Evolutionary conservation across 2,797 vertebrate species (phyloP).

Genomic region (Urocyon cinereoargenteus): DNA sequence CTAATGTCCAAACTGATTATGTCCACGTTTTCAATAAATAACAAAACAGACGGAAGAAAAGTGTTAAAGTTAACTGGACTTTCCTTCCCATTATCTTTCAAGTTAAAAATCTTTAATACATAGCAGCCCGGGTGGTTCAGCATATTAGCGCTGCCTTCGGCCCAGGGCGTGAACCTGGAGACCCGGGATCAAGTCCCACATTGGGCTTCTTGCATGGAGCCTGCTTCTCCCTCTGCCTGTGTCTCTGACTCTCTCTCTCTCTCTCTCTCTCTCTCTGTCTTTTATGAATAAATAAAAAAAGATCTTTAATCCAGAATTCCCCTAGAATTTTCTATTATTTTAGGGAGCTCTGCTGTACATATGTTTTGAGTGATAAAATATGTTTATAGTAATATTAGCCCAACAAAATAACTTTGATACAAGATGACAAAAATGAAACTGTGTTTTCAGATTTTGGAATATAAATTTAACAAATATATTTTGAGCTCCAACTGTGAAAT

Average conservation of each 20-base stretch:
- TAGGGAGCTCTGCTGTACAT: not conserved
- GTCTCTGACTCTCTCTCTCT: too few species aligned
- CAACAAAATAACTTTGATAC: not conserved
- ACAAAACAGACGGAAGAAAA: not conserved
- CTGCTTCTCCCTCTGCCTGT: too few species aligned
- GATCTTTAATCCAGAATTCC: not conserved
- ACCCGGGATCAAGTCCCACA: too few species aligned
- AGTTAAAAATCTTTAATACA: not conserved
- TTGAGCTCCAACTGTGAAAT: not conserved
- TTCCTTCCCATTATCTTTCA: not conserved
- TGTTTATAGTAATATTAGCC: not conserved
- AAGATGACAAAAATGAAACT: not conserved
- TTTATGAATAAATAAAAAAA: not conserved
- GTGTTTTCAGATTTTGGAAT: not conserved
- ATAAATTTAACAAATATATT: not conserved
- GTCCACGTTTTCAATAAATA: not conserved
- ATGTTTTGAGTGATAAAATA: not conserved
- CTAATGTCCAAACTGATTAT: not conserved
- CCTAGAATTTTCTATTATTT: not conserved
- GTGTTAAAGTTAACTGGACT: not conserved
- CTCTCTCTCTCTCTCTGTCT: too few species aligned
- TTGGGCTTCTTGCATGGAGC: too few species aligned
- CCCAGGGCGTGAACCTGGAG: too few species aligned
- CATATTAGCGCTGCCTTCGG: too few species aligned
- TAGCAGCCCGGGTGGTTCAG: not conserved